These are phyloP conservation scores for Lophochroa leadbeateri DNA, from an alignment of 2,113 vertebrate genomes.

Conservation along the genomic window DNA sequence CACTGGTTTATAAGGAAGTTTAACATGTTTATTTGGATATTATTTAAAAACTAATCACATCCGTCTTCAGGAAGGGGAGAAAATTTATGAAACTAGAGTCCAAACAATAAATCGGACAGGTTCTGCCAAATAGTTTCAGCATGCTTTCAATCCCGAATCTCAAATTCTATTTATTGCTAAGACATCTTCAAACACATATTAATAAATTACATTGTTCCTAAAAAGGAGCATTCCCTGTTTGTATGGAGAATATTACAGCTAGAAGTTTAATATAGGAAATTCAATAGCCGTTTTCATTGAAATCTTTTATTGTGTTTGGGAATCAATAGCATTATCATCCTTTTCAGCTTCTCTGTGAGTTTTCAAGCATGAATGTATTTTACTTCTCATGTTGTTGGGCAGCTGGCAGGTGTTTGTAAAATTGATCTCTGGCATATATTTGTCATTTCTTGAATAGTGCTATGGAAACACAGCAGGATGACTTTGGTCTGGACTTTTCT, in stretches of 20 bases:
- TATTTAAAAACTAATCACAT: not conserved
- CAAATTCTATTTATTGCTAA: not conserved
- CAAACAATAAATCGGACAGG: not conserved
- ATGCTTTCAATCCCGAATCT: not conserved
- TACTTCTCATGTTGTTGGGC: not conserved
- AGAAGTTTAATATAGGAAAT: not conserved
- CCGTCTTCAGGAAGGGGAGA: not conserved
- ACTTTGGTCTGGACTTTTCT: not conserved
- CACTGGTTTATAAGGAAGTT: not conserved
- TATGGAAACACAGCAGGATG: slow-evolving; percentile 3
- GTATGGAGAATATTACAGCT: not conserved
- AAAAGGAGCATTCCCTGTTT: not conserved
- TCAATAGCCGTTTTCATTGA: not conserved
- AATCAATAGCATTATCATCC: not conserved
- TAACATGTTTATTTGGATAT: not conserved
- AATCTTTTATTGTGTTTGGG: not conserved
- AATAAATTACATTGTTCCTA: not conserved
- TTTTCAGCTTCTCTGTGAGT: not conserved
- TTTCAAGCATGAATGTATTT: not conserved
- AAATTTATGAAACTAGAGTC: not conserved
- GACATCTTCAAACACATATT: not conserved
- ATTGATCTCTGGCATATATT: not conserved
- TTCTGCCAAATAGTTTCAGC: not conserved
- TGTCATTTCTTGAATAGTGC: not conserved
- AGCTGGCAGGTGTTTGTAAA: not conserved